These are phyloP conservation scores for Leptinotarsa defecta DNA, from an alignment of 1,140 invertebrate genomes.

Conservation along the genomic window DNA sequence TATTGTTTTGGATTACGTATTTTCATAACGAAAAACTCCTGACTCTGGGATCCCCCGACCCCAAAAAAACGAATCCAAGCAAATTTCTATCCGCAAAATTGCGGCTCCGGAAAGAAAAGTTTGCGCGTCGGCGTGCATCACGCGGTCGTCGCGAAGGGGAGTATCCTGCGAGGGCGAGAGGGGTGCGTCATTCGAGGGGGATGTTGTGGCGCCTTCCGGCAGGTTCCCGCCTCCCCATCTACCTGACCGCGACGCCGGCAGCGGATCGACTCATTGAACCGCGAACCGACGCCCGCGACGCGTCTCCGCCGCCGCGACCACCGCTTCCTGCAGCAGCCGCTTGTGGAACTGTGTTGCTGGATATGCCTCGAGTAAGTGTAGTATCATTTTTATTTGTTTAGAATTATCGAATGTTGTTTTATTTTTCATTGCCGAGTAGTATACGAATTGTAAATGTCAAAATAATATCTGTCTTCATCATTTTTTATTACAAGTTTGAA, in stretches of 20 bases:
- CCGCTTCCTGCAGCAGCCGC: conserved; percentile 40
- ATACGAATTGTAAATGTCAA: too few species aligned
- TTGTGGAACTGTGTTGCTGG: conserved; percentile 3
- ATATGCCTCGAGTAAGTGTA: conserved; percentile 47
- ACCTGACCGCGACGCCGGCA: conserved; percentile 38
- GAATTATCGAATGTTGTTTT: too few species aligned
- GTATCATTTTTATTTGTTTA: too few species aligned
- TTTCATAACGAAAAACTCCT: too few species aligned
- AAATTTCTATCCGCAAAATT: too few species aligned
- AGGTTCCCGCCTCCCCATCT: conserved; percentile 46
- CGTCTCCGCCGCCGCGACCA: conserved; percentile 41
- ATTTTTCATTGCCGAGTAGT: too few species aligned
- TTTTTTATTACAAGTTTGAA: too few species aligned
- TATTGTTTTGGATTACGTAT: too few species aligned
- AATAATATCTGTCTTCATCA: too few species aligned
- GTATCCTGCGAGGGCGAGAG: neutral
- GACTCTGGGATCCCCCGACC: too few species aligned
- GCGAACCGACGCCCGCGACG: conserved; percentile 36
- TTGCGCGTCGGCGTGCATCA: neutral
- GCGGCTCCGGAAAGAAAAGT: neutral
- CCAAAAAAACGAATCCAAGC: too few species aligned
- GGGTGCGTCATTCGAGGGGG: conserved; percentile 19
- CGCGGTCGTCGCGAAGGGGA: neutral
- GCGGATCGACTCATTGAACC: conserved; percentile 34
- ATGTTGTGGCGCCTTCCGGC: conserved; percentile 37